Percentiles rank a stretch among this genome's conserved stretches.
Conservation (phyloP, 2,797 vertebrate genomes). For the Danio aesculapii region DNA sequence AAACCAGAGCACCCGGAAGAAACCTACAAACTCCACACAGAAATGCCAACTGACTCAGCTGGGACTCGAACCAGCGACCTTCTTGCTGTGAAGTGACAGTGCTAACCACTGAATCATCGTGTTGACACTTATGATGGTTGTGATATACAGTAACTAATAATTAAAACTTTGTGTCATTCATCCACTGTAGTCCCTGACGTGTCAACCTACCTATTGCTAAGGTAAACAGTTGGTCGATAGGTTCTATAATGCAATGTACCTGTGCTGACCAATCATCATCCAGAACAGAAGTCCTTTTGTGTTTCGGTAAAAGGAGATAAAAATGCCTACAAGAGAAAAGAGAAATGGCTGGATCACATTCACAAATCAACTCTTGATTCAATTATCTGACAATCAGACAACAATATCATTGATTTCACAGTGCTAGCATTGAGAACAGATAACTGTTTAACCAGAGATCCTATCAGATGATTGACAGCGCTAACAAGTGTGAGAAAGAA, state of each 20-base stretch:
- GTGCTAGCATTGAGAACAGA: slow-evolving; percentile 34
- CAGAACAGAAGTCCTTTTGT: neutral
- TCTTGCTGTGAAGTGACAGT: too few species aligned
- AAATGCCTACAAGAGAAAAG: neutral
- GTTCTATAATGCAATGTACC: neutral
- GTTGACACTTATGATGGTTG: too few species aligned
- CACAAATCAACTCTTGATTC: slow-evolving; percentile 12
- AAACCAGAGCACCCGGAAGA: too few species aligned
- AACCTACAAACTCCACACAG: too few species aligned
- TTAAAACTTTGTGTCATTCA: neutral
- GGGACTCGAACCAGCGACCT: too few species aligned
- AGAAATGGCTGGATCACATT: slow-evolving; percentile 5
- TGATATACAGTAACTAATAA: too few species aligned
- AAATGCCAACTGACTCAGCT: too few species aligned
- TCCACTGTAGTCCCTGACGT: neutral
- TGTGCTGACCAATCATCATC: neutral
- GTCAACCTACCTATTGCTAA: neutral
- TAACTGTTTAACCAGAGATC: slow-evolving; percentile 60
- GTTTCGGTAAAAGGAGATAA: neutral
- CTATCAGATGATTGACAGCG: slow-evolving; percentile 54
- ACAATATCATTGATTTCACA: slow-evolving; percentile 51
- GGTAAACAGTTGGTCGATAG: neutral
- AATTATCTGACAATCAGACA: slow-evolving; percentile 15
- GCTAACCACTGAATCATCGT: too few species aligned
- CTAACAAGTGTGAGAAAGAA: slow-evolving; percentile 61